Conservation (phyloP, 2,113 vertebrate species). For the Pimephales promelas region DNA sequence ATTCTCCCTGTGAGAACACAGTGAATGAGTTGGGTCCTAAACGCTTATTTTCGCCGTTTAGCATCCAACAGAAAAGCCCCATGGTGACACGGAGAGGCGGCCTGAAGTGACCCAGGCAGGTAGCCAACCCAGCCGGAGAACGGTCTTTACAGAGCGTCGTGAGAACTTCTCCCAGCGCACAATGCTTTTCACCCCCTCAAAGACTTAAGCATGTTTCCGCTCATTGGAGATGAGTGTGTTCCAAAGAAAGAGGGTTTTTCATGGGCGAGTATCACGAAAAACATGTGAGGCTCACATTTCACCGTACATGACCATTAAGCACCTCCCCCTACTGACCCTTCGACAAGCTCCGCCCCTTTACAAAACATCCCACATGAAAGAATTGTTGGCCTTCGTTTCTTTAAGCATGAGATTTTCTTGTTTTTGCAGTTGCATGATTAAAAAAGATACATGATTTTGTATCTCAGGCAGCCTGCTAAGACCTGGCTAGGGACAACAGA, state of each 20-base stretch:
- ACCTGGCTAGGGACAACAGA: too few relatives aligned
- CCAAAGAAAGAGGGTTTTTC: background rate
- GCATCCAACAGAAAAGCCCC: conserved; percentile 40
- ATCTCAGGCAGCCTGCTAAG: too few relatives aligned
- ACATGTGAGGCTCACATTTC: background rate
- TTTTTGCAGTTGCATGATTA: background rate
- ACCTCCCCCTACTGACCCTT: background rate
- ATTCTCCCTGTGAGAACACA: conserved; percentile 35
- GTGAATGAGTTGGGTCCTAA: conserved; percentile 26
- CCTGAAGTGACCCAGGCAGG: conserved; percentile 52
- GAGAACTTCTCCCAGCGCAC: conserved; percentile 50
- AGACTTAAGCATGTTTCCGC: conserved; percentile 33
- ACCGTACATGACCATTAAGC: background rate
- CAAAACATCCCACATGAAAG: too few relatives aligned
- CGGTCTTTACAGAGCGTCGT: conserved; percentile 50
- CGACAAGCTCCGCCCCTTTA: too few relatives aligned
- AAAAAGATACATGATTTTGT: too few relatives aligned
- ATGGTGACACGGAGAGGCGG: conserved; percentile 31
- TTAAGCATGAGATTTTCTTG: too few relatives aligned
- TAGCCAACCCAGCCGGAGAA: conserved; percentile 47
- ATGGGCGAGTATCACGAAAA: background rate
- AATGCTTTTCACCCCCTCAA: conserved; percentile 36
- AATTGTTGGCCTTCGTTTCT: too few relatives aligned
- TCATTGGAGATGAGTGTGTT: background rate
- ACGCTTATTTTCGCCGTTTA: conserved; percentile 40